A percentile compares a stretch with the other conserved stretches of the same genome.
These are phyloP conservation scores for Tinamus guttatus DNA, from an alignment of 2,113 vertebrate genomes.

Conservation along the genomic window DNA sequence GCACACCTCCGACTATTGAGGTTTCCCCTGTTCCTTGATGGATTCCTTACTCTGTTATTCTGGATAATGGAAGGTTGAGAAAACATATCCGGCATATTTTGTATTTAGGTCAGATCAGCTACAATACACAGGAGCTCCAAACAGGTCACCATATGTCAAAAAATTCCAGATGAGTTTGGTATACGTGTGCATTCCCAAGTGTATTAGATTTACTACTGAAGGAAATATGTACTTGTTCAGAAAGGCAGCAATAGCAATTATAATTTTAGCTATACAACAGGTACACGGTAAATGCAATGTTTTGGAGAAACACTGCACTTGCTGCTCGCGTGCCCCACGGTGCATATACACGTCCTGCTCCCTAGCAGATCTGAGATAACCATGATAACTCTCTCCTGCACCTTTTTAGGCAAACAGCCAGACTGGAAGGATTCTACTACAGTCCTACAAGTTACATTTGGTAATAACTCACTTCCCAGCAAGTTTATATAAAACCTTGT, in stretches of 20 bases:
- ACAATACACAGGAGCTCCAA: background rate
- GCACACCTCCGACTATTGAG: background rate
- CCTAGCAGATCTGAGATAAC: background rate
- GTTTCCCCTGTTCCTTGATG: background rate
- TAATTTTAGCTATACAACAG: background rate
- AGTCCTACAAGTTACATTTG: background rate
- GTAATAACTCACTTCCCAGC: background rate
- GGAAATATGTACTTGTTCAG: background rate
- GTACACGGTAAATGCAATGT: background rate
- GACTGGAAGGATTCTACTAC: background rate
- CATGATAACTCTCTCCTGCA: background rate
- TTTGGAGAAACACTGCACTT: background rate
- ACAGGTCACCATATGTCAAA: constrained; percentile 57
- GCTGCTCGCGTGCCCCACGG: background rate
- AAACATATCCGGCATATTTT: constrained; percentile 26
- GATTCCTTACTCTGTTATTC: background rate
- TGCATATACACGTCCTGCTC: background rate
- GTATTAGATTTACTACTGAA: background rate
- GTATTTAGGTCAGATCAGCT: constrained; percentile 59
- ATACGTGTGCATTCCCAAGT: background rate
- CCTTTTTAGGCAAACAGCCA: background rate
- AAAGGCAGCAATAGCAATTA: background rate
- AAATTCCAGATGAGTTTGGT: background rate
- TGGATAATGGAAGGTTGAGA: background rate
- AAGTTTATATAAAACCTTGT: background rate